phyloP scores from a whole-genome alignment of 2,888 invertebrate genomes.

The Tupiocoris notatus region DNA sequence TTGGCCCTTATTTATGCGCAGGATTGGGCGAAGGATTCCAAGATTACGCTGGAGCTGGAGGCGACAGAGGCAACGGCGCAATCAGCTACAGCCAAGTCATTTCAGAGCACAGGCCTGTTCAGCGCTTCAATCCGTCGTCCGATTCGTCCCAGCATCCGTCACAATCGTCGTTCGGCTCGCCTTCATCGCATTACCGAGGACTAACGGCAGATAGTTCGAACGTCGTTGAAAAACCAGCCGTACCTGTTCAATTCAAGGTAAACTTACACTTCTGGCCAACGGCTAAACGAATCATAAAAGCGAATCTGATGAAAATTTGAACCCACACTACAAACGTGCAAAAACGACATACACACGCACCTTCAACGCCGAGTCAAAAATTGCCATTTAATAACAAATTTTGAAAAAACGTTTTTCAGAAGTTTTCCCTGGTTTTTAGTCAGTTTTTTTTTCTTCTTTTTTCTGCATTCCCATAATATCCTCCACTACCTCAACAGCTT shows the following conservation, averaged over 20 bases:
- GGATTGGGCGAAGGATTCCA: slow-evolving; percentile 19
- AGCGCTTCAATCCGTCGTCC: neutral
- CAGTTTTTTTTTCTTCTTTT: neutral
- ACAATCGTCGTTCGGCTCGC: neutral
- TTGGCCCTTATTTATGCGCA: slow-evolving; percentile 7
- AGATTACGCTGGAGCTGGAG: slow-evolving; percentile 8
- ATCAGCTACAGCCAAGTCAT: slow-evolving; percentile 40
- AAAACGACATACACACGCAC: too few species aligned
- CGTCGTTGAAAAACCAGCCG: slow-evolving; percentile 27
- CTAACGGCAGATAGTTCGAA: slow-evolving; percentile 5
- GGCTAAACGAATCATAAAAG: too few species aligned
- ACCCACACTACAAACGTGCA: too few species aligned
- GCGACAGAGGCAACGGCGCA: slow-evolving; percentile 24
- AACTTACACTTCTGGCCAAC: too few species aligned
- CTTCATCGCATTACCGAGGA: neutral
- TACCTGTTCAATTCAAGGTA: slow-evolving; percentile 17
- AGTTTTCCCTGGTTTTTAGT: too few species aligned
- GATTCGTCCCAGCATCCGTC: neutral
- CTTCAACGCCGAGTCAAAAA: too few species aligned
- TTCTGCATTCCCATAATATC: neutral
- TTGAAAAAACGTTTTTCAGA: too few species aligned
- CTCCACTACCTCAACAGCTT: neutral
- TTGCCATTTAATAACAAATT: too few species aligned
- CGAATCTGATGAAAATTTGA: too few species aligned
- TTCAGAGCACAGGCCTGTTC: slow-evolving; percentile 22